A percentile compares a stretch with the other conserved stretches of the same genome.
Conservation (phyloP, 2,113 vertebrate genomes). For the Orthonyx spaldingii region DNA sequence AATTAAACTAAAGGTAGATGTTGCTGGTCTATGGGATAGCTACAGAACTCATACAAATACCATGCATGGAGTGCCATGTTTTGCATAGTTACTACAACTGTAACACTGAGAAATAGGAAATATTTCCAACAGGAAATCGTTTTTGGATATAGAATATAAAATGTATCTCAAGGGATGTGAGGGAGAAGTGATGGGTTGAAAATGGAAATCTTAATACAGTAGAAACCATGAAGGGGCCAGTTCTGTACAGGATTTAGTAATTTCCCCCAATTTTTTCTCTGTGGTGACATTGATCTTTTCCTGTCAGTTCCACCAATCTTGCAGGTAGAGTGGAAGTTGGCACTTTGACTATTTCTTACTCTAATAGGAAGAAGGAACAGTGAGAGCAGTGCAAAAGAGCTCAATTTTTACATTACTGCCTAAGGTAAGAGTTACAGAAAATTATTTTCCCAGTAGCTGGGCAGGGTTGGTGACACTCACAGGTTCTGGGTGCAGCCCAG, state of each 20-base stretch:
- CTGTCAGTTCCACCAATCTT: not conserved
- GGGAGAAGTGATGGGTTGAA: not conserved
- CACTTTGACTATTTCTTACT: not conserved
- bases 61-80: not conserved
- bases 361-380: not conserved
- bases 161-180: not conserved
- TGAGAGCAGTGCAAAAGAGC: not conserved
- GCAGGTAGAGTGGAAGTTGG: not conserved
- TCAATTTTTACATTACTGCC: not conserved
- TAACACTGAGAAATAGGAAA: not conserved
- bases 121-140: not conserved
- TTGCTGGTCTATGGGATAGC: not conserved
- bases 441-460: not conserved
- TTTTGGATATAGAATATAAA: not conserved
- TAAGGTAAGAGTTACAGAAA: not conserved
- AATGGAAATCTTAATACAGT: not conserved
- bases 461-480: not conserved
- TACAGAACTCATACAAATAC: not conserved
- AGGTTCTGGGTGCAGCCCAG: not conserved
- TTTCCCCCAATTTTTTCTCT: not conserved
- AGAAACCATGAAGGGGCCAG: not conserved
- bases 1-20: not conserved
- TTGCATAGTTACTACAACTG: not conserved
- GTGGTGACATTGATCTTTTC: not conserved
- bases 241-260: not conserved